Evolutionary conservation across 2,797 vertebrate genomes (phyloP), one percentile per base, ranked within the genome.

Genomic region (Meda fulgida): DNA sequence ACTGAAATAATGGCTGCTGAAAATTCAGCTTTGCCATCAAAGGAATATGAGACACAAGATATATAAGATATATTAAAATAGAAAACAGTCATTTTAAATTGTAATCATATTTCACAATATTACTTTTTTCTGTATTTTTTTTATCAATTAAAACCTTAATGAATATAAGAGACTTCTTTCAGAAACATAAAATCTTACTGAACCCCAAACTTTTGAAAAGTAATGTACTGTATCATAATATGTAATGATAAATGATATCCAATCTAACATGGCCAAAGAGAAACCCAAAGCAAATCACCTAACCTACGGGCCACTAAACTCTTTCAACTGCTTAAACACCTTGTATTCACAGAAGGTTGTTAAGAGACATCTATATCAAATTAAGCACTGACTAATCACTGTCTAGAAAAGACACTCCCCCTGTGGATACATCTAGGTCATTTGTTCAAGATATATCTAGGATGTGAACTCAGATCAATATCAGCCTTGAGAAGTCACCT

Each of bases 381-480:
- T 87, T 88, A 91, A 91, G 92, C 89, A 89, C 90, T 87, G 92
- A 93, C 93, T 94, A 92, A 92, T 94, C 92, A 83, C 80, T 40
- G 89, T 90, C 90, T 80, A 71, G 85, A 84, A 85, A 84, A 79
- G 86, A 89, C 91, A 90, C 83, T 93, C 92, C 92, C 92, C 92
- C 87, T 90, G 72, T 19, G 79, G 66, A 88, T 78, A 91, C 89
- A 91, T 92, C 91, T 90, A 90, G 91, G 93, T 93, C 89, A 92
- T 93, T 95, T 93, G 92, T 94, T 89, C 89, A 80, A 93, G 90
- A 92, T 93, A 90, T 89, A 86, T 92, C 91, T 89, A 90, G 92
- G 87, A 93, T 91, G 93, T 91, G 87, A 91, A 90, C 88, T 75
- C 9, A 85, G 91, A 94, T 95, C 94, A 87, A 94, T 94, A 92